These are phyloP conservation scores for Channallabes apus DNA, from an alignment of 2,797 vertebrate genomes.

Conservation along the genomic window DNA sequence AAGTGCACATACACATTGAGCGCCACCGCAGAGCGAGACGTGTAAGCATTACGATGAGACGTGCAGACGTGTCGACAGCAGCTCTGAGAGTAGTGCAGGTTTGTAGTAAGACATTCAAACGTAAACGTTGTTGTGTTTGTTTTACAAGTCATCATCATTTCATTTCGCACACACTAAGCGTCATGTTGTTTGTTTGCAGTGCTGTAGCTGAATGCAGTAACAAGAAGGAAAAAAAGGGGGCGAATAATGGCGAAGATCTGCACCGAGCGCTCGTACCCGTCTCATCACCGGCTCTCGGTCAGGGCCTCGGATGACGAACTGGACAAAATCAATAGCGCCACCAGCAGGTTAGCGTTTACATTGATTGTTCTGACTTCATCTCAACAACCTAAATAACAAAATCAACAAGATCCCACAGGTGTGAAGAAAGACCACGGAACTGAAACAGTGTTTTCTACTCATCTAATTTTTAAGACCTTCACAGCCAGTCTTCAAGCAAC, in stretches of 20 bases:
- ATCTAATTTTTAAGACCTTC: neutral
- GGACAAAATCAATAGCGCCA: constrained; percentile 77
- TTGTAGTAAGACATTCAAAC: neutral
- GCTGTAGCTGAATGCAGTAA: constrained; percentile 60
- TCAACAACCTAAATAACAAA: neutral
- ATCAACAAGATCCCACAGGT: neutral
- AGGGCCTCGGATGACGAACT: constrained; percentile 74
- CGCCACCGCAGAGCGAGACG: neutral
- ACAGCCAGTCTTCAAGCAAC: neutral
- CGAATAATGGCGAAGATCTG: constrained; percentile 72
- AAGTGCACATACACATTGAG: no score
- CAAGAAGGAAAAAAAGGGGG: constrained; percentile 28
- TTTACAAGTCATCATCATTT: neutral
- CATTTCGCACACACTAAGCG: neutral
- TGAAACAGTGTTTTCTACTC: neutral
- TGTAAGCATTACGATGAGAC: neutral
- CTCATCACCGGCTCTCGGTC: constrained; percentile 61
- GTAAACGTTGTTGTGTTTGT: no score
- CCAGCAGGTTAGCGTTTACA: constrained; percentile 74
- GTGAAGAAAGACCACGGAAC: neutral
- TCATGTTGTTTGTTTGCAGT: neutral
- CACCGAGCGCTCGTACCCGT: constrained; percentile 76
- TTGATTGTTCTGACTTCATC: neutral
- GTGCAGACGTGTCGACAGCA: neutral
- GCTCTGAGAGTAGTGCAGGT: neutral